phyloP scores from a whole-genome alignment of 2,888 invertebrate genomes.

The Lasioglossum leucozonium region DNA sequence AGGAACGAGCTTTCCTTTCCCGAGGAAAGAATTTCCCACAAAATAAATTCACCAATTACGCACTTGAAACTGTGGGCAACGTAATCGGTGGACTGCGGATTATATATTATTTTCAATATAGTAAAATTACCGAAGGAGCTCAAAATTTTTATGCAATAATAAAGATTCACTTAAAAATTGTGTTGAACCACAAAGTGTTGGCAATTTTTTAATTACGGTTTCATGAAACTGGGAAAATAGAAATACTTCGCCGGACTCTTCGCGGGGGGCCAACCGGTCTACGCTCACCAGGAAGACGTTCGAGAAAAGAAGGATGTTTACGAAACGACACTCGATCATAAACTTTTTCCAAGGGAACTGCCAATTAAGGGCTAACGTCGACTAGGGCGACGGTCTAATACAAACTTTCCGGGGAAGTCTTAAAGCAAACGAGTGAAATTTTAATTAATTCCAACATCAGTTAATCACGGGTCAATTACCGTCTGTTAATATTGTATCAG shows the following conservation, averaged over 20 bases:
- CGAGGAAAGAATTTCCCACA: background rate
- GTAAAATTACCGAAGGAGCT: no score
- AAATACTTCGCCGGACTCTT: background rate
- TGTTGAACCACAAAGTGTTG: no score
- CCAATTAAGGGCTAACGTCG: constrained; percentile 30
- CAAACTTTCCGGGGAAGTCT: constrained; percentile 29
- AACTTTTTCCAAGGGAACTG: constrained; percentile 3
- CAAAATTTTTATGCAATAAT: no score
- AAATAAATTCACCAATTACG: background rate
- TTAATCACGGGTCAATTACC: constrained; percentile 42
- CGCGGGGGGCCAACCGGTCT: no score
- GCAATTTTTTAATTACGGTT: background rate
- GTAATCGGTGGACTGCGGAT: no score
- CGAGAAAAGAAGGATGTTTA: background rate
- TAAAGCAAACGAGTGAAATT: constrained; percentile 31
- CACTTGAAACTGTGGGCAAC: no score
- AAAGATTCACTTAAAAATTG: no score
- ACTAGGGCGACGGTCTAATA: background rate
- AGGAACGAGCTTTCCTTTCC: background rate
- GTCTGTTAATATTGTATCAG: constrained; percentile 35
- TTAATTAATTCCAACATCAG: constrained; percentile 44
- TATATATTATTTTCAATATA: no score
- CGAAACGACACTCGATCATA: background rate
- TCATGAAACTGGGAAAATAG: background rate
- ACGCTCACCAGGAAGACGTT: background rate